These are phyloP conservation scores for Ptilonorhynchus violaceus DNA, from an alignment of 2,113 vertebrate genomes.

Conservation along the genomic window DNA sequence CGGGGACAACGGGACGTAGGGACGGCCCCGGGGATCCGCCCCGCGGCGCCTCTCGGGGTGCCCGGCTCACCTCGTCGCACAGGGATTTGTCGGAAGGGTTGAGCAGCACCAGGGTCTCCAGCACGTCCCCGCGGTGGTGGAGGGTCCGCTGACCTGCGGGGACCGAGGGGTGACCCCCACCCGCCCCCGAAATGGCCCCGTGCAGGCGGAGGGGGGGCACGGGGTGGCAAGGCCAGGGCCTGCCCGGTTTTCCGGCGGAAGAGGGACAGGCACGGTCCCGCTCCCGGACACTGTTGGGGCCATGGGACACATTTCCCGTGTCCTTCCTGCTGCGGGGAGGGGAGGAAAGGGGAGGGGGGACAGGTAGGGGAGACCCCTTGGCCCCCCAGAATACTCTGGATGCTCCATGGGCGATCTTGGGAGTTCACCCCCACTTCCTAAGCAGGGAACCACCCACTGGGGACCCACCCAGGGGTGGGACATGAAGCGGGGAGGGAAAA, in stretches of 20 bases:
- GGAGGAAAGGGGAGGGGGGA: neutral
- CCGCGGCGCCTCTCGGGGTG: accelerated
- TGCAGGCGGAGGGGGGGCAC: accelerated
- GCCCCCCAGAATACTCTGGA: neutral
- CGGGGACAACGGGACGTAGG: neutral
- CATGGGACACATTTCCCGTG: neutral
- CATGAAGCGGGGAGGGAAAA: accelerated
- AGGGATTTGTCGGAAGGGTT: slow-evolving; percentile 86
- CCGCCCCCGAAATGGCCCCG: neutral
- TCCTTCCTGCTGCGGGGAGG: neutral
- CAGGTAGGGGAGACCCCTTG: neutral
- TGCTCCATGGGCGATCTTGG: accelerated
- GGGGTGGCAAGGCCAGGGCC: neutral
- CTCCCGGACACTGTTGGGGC: accelerated
- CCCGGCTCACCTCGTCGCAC: slow-evolving; percentile 82
- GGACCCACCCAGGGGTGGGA: neutral
- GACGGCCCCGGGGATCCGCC: neutral
- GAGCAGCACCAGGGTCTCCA: slow-evolving; percentile 88
- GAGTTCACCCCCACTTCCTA: neutral
- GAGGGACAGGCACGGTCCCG: neutral
- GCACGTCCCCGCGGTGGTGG: slow-evolving; percentile 82
- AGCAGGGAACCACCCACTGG: neutral
- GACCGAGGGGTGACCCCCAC: neutral
- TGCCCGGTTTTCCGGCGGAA: neutral
- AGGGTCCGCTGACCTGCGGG: slow-evolving; percentile 86